phyloP scores from a whole-genome alignment of 2,113 vertebrate species.

The Psilopogon haemacephalus region DNA sequence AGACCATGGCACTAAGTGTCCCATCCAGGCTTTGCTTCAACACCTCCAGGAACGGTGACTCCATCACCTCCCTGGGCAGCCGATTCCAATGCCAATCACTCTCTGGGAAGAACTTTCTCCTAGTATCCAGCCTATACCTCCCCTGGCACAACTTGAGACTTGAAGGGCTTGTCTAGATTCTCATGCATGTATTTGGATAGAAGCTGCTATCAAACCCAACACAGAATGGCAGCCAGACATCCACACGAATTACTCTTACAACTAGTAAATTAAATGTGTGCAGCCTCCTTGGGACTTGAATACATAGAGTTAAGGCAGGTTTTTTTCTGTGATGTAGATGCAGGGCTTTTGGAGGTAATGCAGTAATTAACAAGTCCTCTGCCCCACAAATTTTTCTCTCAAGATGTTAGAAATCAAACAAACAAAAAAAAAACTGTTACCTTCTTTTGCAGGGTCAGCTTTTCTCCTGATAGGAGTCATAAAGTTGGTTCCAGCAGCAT shows the following conservation, averaged over 20 bases:
- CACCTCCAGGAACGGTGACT: too few relatives aligned
- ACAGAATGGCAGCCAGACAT: not conserved
- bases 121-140: too few relatives aligned
- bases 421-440: conserved; percentile 22
- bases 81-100: too few relatives aligned
- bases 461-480: conserved; percentile 54
- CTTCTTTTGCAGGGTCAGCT: conserved; percentile 62
- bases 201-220: not conserved
- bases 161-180: not conserved
- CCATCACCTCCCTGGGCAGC: too few relatives aligned
- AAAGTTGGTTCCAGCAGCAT: conserved; percentile 51
- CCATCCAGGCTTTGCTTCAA: too few relatives aligned
- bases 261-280: not conserved
- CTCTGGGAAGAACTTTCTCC: too few relatives aligned
- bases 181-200: not conserved
- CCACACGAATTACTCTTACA: not conserved
- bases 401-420: not conserved
- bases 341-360: not conserved
- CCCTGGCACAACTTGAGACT: too few relatives aligned
- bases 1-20: too few relatives aligned
- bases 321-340: not conserved
- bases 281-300: not conserved
- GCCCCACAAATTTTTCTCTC: not conserved
- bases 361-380: not conserved
- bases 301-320: not conserved